Base-by-base conservation (phyloP, 2,113 vertebrate species). In the Gambusia affinis region DNA sequence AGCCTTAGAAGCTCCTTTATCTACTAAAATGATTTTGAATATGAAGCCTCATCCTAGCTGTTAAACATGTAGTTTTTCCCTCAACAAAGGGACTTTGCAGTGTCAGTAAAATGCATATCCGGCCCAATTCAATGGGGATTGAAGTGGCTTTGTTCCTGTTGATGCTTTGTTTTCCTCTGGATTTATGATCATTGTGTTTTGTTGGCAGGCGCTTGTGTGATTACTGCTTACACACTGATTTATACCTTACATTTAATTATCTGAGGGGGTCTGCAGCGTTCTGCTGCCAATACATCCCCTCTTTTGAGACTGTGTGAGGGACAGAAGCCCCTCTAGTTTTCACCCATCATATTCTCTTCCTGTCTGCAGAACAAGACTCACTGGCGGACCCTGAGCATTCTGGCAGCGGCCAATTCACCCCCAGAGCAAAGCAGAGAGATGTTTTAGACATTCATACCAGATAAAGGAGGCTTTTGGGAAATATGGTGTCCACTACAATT, bases 211-310 rank as follows among this genome's bases (percentile, higher is more conserved):
- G 87, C 85, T 74, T 78, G 89, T 93, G 87, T 94, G 91, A 95
- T 94, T 93, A 93, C 85, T 89, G 87, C 72, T 93, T 94, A 92
- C 89, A 88, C 82, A 54, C 82, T 94, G 93, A 95, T 94, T 95
- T 94, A 94, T 92, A 90, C 90, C 92, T 92, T 81, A 86, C 88
- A 90, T 94, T 95, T 95, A 94, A 95, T 95, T 94, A 94, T 93
- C 88, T 92, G 82, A 92, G 91, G 83, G 86, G 88, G 80, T 83
- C 89, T 81, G 80, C 75, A 82, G 88, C 86, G 86, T 78, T 82
- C 87, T 70, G 66, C 73, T 83, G 82, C 88, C 87, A 86, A 78
- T 83, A 73, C 71, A 79, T 75, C 75, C 85, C 87, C 79, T 91
- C 81, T 91, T 91, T 87, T 89, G 81, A 82, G 85, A 80, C 77